These are phyloP conservation scores for Troglohyphantes excavatus DNA, from an alignment of 2,888 invertebrate species.

Conservation along the genomic window DNA sequence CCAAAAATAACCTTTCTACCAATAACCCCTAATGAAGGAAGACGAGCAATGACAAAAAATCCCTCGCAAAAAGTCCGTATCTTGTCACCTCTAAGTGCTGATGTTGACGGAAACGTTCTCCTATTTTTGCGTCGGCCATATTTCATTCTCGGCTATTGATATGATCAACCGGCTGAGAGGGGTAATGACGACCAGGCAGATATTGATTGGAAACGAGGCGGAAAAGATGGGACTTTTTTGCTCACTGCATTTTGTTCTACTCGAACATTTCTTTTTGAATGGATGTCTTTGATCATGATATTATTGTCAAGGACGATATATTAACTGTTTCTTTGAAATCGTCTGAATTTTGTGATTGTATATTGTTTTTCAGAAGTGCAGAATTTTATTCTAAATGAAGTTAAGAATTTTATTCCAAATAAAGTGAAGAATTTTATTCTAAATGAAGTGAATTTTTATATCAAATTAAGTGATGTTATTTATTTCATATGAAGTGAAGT, in stretches of 20 bases:
- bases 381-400: too few relatives aligned
- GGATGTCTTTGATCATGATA: not conserved
- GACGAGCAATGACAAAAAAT: not conserved
- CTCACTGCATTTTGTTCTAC: not conserved
- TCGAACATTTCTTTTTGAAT: not conserved
- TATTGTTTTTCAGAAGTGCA: too few relatives aligned
- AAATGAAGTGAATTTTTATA: too few relatives aligned
- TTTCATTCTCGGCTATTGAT: constrained; percentile 47
- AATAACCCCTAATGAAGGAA: constrained; percentile 52
- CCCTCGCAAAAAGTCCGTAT: constrained; percentile 43
- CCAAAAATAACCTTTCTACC: not conserved
- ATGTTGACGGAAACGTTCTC: constrained; percentile 68
- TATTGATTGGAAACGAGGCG: constrained; percentile 38
- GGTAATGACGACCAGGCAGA: constrained; percentile 44
- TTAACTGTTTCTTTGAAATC: not conserved
- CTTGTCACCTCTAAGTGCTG: constrained; percentile 71
- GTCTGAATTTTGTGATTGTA: too few relatives aligned
- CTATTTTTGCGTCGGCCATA: constrained; percentile 28
- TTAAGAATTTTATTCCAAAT: too few relatives aligned
- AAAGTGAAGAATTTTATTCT: too few relatives aligned
- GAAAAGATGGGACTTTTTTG: constrained; percentile 9
- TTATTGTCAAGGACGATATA: not conserved
- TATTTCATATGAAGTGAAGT: too few relatives aligned
- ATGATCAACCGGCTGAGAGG: constrained; percentile 47
- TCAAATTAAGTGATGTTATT: too few relatives aligned